These are phyloP conservation scores for Chymomyza amoena DNA, from an alignment of 2,888 invertebrate genomes.

Conservation along the genomic window DNA sequence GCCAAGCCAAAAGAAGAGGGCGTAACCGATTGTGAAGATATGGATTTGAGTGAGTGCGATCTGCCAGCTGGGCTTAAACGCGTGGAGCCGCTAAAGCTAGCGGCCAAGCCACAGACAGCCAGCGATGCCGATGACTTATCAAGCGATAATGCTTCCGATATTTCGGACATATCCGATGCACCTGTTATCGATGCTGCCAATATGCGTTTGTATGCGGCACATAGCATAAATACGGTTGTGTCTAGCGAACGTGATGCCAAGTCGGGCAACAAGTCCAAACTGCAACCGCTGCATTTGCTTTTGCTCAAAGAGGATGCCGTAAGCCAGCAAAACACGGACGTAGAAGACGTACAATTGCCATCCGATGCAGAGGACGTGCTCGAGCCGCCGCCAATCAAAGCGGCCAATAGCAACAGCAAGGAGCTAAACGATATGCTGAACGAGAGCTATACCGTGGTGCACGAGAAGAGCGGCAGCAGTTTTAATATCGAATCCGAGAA, in stretches of 20 bases:
- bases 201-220: slow-evolving; percentile 38
- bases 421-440: slow-evolving; percentile 79
- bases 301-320: slow-evolving; percentile 43
- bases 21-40: slow-evolving; percentile 78
- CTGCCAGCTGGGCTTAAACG: slow-evolving; percentile 43
- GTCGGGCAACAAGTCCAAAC: slow-evolving; percentile 33
- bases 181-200: slow-evolving; percentile 33
- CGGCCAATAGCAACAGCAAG: slow-evolving; percentile 50
- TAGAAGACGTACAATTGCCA: slow-evolving; percentile 79
- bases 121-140: slow-evolving; percentile 79
- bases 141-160: slow-evolving; percentile 75
- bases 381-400: slow-evolving; percentile 52
- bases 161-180: slow-evolving; percentile 53
- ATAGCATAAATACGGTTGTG: slow-evolving; percentile 40
- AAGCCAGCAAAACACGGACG: slow-evolving; percentile 76
- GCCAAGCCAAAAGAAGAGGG: slow-evolving; percentile 51
- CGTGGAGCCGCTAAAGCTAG: slow-evolving; percentile 50
- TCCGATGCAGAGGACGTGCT: slow-evolving; percentile 80
- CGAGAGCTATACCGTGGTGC: slow-evolving; percentile 78
- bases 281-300: slow-evolving; percentile 42
- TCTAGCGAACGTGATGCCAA: slow-evolving; percentile 34
- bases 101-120: slow-evolving; percentile 21
- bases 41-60: slow-evolving; percentile 77
- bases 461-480: slow-evolving; percentile 78
- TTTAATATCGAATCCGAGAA: slow-evolving; percentile 79